These are phyloP conservation scores for Caenorhabditis zanzibari DNA, from an alignment of 2,888 invertebrate genomes.

Conservation along the genomic window DNA sequence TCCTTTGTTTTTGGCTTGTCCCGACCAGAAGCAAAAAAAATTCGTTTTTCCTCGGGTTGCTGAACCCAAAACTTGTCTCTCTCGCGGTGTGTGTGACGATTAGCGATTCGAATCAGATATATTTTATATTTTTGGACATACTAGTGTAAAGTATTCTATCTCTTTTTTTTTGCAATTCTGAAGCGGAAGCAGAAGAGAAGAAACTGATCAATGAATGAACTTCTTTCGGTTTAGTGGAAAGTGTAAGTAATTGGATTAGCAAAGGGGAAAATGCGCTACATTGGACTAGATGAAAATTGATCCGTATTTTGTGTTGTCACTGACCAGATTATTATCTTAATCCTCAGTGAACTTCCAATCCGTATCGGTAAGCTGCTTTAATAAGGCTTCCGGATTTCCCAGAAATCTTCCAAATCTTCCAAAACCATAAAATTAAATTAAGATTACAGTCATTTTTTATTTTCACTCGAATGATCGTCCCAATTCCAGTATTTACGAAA, in stretches of 20 bases:
- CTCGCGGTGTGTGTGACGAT: background rate
- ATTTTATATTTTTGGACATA: background rate
- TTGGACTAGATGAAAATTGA: background rate
- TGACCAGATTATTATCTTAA: background rate
- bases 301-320: background rate
- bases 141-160: conserved; percentile 21
- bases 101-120: background rate
- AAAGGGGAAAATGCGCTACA: background rate
- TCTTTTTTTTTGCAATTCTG: background rate
- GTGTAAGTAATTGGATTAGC: conserved; percentile 53
- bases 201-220: conserved; percentile 55
- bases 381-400: background rate
- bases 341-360: conserved; percentile 1
- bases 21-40: background rate
- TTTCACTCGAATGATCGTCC: too few species aligned
- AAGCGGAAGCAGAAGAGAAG: conserved; percentile 4
- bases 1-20: background rate
- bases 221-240: conserved; percentile 62
- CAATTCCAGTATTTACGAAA: too few species aligned
- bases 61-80: conserved; percentile 3
- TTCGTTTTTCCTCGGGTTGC: background rate
- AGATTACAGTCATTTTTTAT: too few species aligned
- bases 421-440: too few species aligned
- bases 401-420: background rate
- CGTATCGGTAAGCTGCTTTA: background rate